Base-by-base conservation (phyloP, 2,888 invertebrate genomes). In the Griposia aprilina region DNA sequence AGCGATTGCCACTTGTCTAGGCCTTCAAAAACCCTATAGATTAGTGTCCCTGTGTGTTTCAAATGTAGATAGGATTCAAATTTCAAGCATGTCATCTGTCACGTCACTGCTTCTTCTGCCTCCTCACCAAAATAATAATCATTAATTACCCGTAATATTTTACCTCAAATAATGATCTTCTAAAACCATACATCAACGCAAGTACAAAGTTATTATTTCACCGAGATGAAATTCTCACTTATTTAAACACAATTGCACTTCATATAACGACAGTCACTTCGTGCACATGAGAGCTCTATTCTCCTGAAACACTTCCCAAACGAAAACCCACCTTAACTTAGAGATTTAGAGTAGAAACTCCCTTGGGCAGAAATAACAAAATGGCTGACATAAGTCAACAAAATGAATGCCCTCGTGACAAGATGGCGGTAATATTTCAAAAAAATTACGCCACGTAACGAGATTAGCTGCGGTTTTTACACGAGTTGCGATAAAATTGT, bases 391-490 rank as follows among this genome's bases (percentile, higher is more conserved):
- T 91, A 91, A 92, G 91, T 93, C 90, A 90, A 91, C 92, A 91
- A 91, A 93, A 93, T 91, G 91, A 91, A 91, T 89, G 91, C 89
- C 85, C 89, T 90, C 60, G 85, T 90, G 92, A 93, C 92, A 92
- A 92, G 92, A 93, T 91, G 92, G 91, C 86, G 63, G 89, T 79
- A 85, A 93, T 94, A 91, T 93, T 93, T 93, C 92, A 93, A 87
- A 91, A 88, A 90, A 93, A 93, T 92, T 92, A 91, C 91, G 87
- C 84, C 87, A 89, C 91, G 88, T 92, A 92, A 92, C 91, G 88
- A 91, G 93, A 93, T 94, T 92, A 93, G 91, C 90, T 84, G 83
- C 83, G 86, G 86, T 90, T 92, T 91, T 91, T 85, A 68, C 78
- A 71, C 70, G 81, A 76, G 86, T 78, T 75, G 81, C 82, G 87